Base-by-base conservation (phyloP, 2,888 invertebrate species). In the Eristalis arbustorum region DNA sequence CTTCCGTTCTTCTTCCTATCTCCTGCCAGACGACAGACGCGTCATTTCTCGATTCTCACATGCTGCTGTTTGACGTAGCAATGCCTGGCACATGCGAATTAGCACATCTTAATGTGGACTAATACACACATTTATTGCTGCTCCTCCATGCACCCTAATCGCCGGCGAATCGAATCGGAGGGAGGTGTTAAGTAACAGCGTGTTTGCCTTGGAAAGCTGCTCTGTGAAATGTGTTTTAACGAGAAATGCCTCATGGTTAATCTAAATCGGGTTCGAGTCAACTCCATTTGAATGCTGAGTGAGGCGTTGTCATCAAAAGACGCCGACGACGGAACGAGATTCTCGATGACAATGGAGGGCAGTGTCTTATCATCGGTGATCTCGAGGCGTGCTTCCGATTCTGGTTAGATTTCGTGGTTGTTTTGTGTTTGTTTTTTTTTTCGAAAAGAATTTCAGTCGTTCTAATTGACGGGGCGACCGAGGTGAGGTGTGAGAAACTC, bases 141-240 rank as follows among this genome's bases (percentile, higher is more conserved):
- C 31, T 8, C 31, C 34, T 34, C 31, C 31, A 22, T 57, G 56
- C 31, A 57, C 22, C 56, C 34, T 8, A 67, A 31, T 10, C 31
- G 18, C 56, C n/a, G 13, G 49, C 31, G 25, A 34, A 18, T 18
- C 49, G 49, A 18, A n/a, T 49, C 49, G 49, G 10, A 49, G 49
- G 49, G 49, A 49, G 68, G 68, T 57, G 68, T 68, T 56, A 68
- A 68, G 56, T 68, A 49, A 49, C 25, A 22, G n/a, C 31, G 22
- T 34, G 56, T 56, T 68, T 25, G 34, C 34, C 56, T 34, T 31
- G 68, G 14, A 31, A 49, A 49, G 49, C 18, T 49, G 49, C 18
- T 49, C 49, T 49, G 49, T 42, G 1, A 49, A 8, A n/a, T n/a
- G 13, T 49, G 18, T 49, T 49, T 18, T 49, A 49, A 49, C 49